phyloP scores from a whole-genome alignment of 2,888 invertebrate genomes.

The Drosophila siamana region DNA sequence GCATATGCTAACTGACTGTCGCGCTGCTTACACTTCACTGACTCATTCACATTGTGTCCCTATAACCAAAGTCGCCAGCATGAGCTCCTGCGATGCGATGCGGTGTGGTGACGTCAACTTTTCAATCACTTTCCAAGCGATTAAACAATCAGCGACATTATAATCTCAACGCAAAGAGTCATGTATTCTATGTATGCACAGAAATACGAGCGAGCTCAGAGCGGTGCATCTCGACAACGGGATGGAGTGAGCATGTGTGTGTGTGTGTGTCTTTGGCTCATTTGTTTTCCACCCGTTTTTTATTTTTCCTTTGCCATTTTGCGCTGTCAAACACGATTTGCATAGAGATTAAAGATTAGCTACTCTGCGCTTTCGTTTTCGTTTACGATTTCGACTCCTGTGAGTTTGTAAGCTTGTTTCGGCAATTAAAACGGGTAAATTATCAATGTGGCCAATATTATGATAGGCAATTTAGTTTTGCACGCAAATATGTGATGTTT shows the following conservation, averaged over 20 bases:
- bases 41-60: slow-evolving; percentile 26
- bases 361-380: slow-evolving; percentile 33
- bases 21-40: slow-evolving; percentile 52
- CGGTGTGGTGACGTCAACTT: slow-evolving; percentile 65
- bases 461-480: slow-evolving; percentile 4
- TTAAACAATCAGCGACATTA: slow-evolving; percentile 77
- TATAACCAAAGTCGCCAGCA: not conserved
- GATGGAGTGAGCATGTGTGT: not conserved
- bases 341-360: slow-evolving; percentile 62
- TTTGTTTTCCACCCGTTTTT: slow-evolving; percentile 20
- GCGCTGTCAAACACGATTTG: slow-evolving; percentile 78
- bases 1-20: slow-evolving; percentile 44
- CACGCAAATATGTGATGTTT: too few relatives aligned
- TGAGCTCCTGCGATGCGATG: not conserved
- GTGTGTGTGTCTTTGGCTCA: slow-evolving; percentile 17
- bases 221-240: slow-evolving; percentile 30
- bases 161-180: slow-evolving; percentile 73
- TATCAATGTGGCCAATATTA: slow-evolving; percentile 6
- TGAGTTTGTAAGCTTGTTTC: slow-evolving; percentile 45
- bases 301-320: slow-evolving; percentile 40
- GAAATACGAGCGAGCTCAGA: slow-evolving; percentile 19
- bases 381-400: slow-evolving; percentile 34
- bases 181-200: slow-evolving; percentile 58
- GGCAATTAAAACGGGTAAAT: slow-evolving; percentile 49
- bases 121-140: slow-evolving; percentile 80